phyloP scores from a whole-genome alignment of 2,113 vertebrate genomes.

The Aptenodytes patagonicus region DNA sequence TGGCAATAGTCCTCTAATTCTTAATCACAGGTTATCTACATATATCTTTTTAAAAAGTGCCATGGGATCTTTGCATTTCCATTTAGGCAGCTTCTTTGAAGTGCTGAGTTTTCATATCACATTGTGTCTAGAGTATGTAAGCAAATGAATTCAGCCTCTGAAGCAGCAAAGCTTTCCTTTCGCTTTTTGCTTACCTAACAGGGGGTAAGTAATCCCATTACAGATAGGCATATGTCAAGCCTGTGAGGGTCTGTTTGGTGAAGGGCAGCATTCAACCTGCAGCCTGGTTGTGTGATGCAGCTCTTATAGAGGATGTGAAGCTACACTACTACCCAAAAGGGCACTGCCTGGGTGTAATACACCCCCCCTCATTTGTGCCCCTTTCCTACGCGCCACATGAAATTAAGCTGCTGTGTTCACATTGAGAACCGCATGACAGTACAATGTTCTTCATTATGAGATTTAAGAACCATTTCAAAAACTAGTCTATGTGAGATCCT shows the following conservation, averaged over 20 bases:
- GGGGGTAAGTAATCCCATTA: not conserved
- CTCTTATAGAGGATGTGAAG: not conserved
- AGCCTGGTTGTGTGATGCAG: not conserved
- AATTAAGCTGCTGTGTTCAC: not conserved
- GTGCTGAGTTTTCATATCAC: not conserved
- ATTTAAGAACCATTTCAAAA: not conserved
- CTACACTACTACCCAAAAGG: not conserved
- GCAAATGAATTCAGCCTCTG: not conserved
- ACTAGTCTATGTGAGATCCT: not conserved
- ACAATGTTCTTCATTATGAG: not conserved
- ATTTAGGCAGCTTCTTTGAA: not conserved
- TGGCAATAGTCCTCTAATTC: not conserved
- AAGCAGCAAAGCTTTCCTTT: not conserved
- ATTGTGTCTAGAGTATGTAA: not conserved
- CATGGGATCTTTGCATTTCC: not conserved
- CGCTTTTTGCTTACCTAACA: not conserved
- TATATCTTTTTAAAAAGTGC: not conserved
- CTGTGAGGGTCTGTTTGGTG: not conserved
- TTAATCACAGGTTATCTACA: not conserved
- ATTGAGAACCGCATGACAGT: not conserved
- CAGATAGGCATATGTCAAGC: not conserved
- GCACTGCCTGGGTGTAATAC: not conserved
- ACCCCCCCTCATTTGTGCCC: fast-evolving
- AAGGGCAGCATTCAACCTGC: not conserved
- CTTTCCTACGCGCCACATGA: not conserved